A percentile compares a stretch with the other conserved stretches of the same genome.
phyloP scores from a whole-genome alignment of 2,888 invertebrate genomes.

The Acrobasis repandana region DNA sequence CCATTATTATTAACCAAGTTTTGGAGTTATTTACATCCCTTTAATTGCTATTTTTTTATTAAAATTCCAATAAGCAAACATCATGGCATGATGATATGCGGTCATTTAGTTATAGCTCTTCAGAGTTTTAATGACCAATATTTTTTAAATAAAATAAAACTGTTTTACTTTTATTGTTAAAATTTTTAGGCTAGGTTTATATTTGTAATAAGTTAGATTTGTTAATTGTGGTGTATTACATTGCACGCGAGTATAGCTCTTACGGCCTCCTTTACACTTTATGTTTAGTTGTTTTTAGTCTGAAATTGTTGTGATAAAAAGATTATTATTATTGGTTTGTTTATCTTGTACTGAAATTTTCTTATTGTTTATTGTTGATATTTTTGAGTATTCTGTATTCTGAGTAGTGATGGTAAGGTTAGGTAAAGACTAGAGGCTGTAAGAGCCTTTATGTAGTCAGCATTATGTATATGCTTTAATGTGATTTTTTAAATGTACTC shows the following conservation, averaged over 20 bases:
- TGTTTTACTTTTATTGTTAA: conserved; percentile 78
- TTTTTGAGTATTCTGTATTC: conserved; percentile 58
- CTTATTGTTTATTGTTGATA: conserved; percentile 72
- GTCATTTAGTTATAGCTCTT: conserved; percentile 82
- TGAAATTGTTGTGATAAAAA: conserved; percentile 78
- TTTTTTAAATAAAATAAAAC: conserved; percentile 64
- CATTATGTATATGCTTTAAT: conserved; percentile 84
- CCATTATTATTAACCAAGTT: conserved; percentile 66
- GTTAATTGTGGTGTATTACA: conserved; percentile 81
- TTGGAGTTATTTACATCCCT: conserved; percentile 80
- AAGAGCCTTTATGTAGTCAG: conserved; percentile 81
- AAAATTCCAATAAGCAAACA: conserved; percentile 66
- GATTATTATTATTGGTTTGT: conserved; percentile 64
- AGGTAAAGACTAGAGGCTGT: conserved; percentile 65
- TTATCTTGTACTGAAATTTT: conserved; percentile 55
- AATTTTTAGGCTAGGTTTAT: conserved; percentile 83
- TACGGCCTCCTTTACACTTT: conserved; percentile 72
- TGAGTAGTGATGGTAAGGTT: conserved; percentile 36
- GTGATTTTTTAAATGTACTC: conserved; percentile 84
- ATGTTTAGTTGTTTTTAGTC: conserved; percentile 72
- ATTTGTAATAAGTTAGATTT: conserved; percentile 81
- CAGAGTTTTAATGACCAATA: conserved; percentile 81
- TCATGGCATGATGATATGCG: conserved; percentile 77
- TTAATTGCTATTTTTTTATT: conserved; percentile 71
- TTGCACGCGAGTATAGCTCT: conserved; percentile 77